Evolutionary conservation across 2,888 invertebrate genomes (phyloP), one percentile per base, ranked within the genome.

Genomic region (Agapostemon virescens): DNA sequence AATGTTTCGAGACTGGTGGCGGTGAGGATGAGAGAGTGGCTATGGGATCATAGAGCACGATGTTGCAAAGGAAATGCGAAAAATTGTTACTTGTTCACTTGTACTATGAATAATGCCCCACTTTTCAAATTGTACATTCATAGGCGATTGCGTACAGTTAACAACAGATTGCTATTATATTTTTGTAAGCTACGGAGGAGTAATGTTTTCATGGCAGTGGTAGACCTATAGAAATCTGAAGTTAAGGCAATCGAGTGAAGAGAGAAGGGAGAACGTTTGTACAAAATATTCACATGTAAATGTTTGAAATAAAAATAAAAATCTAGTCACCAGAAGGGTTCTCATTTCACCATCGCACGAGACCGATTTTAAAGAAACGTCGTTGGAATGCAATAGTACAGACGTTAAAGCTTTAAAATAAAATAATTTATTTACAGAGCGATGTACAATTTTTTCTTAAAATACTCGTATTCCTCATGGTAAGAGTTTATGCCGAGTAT

Each of bases 381-480:
- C 13, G n/a, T n/a, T 64, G 73, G 70, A 77, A 74, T 71, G 36
- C 55, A 82, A 73, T 45, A 55, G 78, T 78, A 69, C 69, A 81
- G 55, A 72, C 74, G 45, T 83, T 82, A 77, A 79, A 81, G 81
- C 74, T 77, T 87, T 87, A 71, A 82, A 86, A 87, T 86, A 86
- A 86, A 87, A 85, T 74, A 70, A 83, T 87, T 87, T 87, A 85
- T 87, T 85, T 86, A 87, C 83, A 87, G 70, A 81, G 79, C 63
- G 79, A 78, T 81, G 77, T 86, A 86, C 84, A 84, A 75, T 79
- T 45, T 33, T 67, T 42, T 73, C 69, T 85, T 79, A 42, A 74
- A 77, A 86, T 77, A 75, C 66, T 83, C 71, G 45, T 77, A 75
- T 63, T 68, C 58, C 33, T 69, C 63, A 4, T 74, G 58, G 64